Evolutionary conservation across 1,140 invertebrate genomes (phyloP).

Genomic region (Pachypsylla venusta): DNA sequence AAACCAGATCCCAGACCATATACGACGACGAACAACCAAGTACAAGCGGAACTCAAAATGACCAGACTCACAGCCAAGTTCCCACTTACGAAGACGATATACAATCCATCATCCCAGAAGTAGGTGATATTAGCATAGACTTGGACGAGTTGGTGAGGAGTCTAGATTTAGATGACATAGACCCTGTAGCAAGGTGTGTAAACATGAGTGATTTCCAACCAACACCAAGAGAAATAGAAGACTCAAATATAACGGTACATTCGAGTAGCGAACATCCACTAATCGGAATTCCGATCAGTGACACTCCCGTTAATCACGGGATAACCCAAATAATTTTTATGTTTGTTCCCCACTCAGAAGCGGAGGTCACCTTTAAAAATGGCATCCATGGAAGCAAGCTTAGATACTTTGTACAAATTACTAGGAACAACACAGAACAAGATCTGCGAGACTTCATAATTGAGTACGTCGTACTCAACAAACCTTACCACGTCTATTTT

Average conservation of each 20-base stretch:
- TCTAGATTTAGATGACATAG: too few relatives aligned
- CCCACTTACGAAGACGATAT: constrained; percentile 2
- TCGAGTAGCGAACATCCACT: background rate
- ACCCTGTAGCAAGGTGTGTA: too few relatives aligned
- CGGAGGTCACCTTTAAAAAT: background rate
- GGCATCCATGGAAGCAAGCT: background rate
- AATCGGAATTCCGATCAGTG: background rate
- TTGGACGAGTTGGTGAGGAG: too few relatives aligned
- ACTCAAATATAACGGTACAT: background rate
- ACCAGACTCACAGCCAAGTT: too few relatives aligned
- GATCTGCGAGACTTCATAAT: background rate
- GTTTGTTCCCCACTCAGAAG: too few relatives aligned
- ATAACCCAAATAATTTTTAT: background rate
- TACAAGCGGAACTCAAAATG: too few relatives aligned
- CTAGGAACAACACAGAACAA: background rate
- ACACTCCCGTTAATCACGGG: background rate
- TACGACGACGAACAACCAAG: too few relatives aligned
- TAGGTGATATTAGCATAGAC: too few relatives aligned
- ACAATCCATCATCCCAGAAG: background rate
- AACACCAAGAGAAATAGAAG: too few relatives aligned
- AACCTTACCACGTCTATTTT: background rate
- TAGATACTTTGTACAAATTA: background rate
- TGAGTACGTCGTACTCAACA: background rate
- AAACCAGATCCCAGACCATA: too few relatives aligned
- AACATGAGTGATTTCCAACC: too few relatives aligned